Evolutionary conservation across 2,113 vertebrate genomes (phyloP), one percentile per base, ranked within the genome.

Genomic region (Falco punctatus): DNA sequence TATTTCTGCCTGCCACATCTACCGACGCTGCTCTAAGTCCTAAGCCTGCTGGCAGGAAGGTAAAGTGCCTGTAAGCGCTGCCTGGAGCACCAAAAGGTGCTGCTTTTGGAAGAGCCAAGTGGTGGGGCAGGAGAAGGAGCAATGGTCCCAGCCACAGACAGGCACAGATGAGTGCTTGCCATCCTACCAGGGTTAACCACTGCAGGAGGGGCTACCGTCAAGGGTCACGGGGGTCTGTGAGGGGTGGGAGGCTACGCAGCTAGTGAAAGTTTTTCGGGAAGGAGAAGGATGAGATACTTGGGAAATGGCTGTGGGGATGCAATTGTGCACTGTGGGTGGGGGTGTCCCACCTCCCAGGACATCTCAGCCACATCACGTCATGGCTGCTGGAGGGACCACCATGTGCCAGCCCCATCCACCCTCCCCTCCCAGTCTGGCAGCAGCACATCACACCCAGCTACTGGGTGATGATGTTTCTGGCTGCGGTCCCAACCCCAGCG

Each of bases 31-130:
- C 38, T 54, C 30, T 69, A 49, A 74, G 54, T 13, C 69, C 28
- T 16, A n/a, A 33, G 13, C 19, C 67, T 1, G 3, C 32, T 28
- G 32, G 32, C 30, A 78, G n/a, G 20, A 79, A 12, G 10, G 22
- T 5, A 0, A 35, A n/a, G n/a, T 7, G 30, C 13, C 14, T 15
- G 10, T 38, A 42, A 66, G 10, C 2, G 1, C 52, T 26, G 27
- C 3, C 27, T 46, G 67, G 33, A 80, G 81, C 58, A 26, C 52
- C 18, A 33, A 33, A 66, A 33, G 0, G 2, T 15, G 35, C 58
- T 42, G 5, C 30, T 35, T 78, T n/a, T 28, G 32, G 44, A 28
- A 44, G 22, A 72, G 35, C 4, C 35, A 17, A 2, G 0, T 42
- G 42, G 27, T 38, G 51, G 18, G 44, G 11, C 51, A 72, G 51